Evolutionary conservation across 1,140 invertebrate genomes (phyloP).

Genomic region (Drosophila azteca): DNA sequence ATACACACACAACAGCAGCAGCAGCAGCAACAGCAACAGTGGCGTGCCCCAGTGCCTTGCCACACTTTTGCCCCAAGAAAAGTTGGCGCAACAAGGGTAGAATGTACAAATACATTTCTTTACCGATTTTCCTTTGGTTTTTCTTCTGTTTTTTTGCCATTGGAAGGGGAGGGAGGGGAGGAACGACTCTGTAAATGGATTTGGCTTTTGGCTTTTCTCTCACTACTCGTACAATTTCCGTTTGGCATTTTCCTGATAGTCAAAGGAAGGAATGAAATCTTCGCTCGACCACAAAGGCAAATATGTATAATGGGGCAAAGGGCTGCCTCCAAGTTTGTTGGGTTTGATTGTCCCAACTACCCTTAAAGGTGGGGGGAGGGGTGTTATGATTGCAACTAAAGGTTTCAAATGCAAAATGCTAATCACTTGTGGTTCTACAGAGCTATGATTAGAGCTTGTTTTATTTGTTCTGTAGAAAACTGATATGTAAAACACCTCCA

Average conservation of each 20-base stretch:
- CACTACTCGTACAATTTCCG: conserved; percentile 28
- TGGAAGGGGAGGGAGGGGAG: conserved; percentile 1
- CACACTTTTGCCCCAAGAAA: conserved; percentile 36
- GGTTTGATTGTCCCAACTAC: neutral
- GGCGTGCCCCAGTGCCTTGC: neutral
- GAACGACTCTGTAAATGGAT: conserved; percentile 30
- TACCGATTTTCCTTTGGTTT: conserved; percentile 11
- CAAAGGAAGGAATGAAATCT: conserved; percentile 27
- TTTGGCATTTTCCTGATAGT: conserved; percentile 8
- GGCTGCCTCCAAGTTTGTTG: too few species aligned
- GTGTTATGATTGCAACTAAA: too few species aligned
- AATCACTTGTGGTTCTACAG: too few species aligned
- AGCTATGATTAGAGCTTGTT: too few species aligned
- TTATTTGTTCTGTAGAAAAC: too few species aligned
- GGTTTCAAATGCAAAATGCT: too few species aligned
- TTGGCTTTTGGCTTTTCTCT: conserved; percentile 27
- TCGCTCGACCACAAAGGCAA: conserved; percentile 35
- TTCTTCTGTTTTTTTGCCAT: conserved; percentile 9
- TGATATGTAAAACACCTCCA: too few species aligned
- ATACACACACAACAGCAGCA: conserved; percentile 9
- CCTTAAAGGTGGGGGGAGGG: too few species aligned
- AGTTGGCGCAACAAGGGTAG: neutral
- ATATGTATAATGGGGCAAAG: conserved; percentile 29
- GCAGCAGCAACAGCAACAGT: conserved; percentile 6
- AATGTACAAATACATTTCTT: conserved; percentile 21